A percentile compares a stretch with the other conserved stretches of the same genome.
phyloP scores from a whole-genome alignment of 2,113 vertebrate species.

The Cynocephalus volans region DNA sequence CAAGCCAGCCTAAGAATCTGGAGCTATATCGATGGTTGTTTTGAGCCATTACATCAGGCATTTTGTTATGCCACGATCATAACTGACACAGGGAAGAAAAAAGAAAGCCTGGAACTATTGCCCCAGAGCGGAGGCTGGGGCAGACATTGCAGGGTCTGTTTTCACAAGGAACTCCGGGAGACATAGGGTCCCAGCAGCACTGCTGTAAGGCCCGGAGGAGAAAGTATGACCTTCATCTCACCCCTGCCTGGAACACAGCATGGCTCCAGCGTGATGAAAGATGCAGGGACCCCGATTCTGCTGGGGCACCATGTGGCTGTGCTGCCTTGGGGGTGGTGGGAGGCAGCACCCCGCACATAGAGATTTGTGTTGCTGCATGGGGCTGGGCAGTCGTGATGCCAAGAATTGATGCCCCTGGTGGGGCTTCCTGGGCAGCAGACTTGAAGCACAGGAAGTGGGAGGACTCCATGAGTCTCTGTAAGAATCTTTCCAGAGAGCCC shows the following conservation, averaged over 20 bases:
- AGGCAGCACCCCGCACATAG: not conserved
- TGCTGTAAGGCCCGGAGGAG: not conserved
- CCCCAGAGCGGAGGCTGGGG: not conserved
- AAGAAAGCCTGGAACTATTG: not conserved
- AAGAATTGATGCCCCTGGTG: accelerated
- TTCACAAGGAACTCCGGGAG: not conserved
- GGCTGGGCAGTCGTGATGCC: not conserved
- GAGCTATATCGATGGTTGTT: not conserved
- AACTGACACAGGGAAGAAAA: not conserved
- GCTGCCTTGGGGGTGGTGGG: accelerated
- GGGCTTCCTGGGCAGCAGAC: not conserved
- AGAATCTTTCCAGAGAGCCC: not conserved
- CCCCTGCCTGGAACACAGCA: not conserved
- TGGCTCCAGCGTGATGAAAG: not conserved
- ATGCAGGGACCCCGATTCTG: not conserved
- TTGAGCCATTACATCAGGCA: not conserved
- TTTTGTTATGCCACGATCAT: not conserved
- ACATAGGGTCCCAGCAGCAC: not conserved
- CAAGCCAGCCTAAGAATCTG: not conserved
- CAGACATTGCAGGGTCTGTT: not conserved
- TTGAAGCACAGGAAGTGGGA: not conserved
- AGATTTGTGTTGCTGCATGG: accelerated
- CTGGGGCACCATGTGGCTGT: accelerated
- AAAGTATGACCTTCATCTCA: not conserved
- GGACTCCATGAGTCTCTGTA: not conserved